phyloP scores from a whole-genome alignment of 2,888 invertebrate species.

The Melieria crassipennis region DNA sequence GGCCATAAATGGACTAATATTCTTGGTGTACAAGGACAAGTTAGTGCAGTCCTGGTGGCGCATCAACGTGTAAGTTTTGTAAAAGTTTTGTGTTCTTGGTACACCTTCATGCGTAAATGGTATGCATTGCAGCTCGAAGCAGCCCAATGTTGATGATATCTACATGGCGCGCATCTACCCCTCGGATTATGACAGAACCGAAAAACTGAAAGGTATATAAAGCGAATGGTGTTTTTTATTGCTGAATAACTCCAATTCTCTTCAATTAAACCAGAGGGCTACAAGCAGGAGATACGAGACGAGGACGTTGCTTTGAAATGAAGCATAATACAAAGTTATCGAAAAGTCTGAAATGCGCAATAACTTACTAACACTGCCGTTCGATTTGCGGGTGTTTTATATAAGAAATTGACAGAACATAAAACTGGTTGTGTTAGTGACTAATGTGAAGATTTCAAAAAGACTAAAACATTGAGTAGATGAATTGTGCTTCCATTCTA shows the following conservation, averaged over 20 bases:
- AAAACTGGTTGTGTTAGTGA: too few species aligned
- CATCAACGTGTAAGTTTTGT: constrained; percentile 52
- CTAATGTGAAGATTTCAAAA: too few species aligned
- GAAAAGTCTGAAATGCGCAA: neutral
- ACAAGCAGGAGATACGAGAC: constrained; percentile 3
- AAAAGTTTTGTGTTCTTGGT: neutral
- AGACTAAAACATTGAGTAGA: too few species aligned
- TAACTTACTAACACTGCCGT: too few species aligned
- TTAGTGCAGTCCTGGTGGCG: constrained; percentile 56
- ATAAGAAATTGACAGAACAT: too few species aligned
- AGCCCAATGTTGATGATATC: constrained; percentile 6
- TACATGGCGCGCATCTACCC: constrained; percentile 13
- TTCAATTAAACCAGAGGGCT: neutral
- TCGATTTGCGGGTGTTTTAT: too few species aligned
- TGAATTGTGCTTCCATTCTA: too few species aligned
- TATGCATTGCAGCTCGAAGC: neutral
- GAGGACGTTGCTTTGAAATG: constrained; percentile 24
- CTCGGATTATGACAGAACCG: constrained; percentile 1
- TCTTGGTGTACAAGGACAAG: constrained; percentile 53
- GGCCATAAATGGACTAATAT: constrained; percentile 53
- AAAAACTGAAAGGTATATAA: constrained; percentile 2
- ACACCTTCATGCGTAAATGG: neutral
- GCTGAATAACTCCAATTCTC: neutral
- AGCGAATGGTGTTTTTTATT: neutral
- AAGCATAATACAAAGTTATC: neutral